Percentiles rank a stretch among this genome's conserved stretches.
These are phyloP conservation scores for Drosophila pseudotalamancana DNA, from an alignment of 2,888 invertebrate species.

Conservation along the genomic window DNA sequence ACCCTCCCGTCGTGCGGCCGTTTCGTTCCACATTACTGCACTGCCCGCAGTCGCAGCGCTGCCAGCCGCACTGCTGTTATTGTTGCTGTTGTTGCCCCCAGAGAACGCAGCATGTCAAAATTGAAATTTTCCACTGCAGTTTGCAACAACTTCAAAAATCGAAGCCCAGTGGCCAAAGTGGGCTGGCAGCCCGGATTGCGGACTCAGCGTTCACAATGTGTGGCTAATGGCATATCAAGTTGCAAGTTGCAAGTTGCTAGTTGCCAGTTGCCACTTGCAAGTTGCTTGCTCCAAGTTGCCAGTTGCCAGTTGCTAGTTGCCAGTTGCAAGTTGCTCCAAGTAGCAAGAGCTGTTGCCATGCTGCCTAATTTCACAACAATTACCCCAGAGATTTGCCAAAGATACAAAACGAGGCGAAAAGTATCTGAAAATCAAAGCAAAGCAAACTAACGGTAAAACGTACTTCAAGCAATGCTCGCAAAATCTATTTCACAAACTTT, in stretches of 20 bases:
- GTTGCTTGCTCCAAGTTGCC: constrained; percentile 30
- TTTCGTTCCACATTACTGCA: constrained; percentile 68
- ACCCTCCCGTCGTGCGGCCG: constrained; percentile 55
- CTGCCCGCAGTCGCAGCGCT: constrained; percentile 24
- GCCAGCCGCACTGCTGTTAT: constrained; percentile 15
- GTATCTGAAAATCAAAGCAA: neutral
- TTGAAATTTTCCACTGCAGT: constrained; percentile 76
- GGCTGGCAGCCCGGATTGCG: constrained; percentile 22
- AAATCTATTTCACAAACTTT: too few species aligned
- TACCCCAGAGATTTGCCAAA: constrained; percentile 32
- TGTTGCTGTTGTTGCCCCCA: constrained; percentile 41
- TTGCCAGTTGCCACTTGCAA: constrained; percentile 32
- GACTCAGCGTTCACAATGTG: constrained; percentile 42
- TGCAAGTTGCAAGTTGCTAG: constrained; percentile 34
- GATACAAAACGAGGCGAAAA: constrained; percentile 1
- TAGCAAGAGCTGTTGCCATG: constrained; percentile 31
- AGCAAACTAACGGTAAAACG: neutral
- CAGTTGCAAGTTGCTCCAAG: constrained; percentile 21
- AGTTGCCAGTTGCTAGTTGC: neutral
- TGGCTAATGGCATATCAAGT: constrained; percentile 60
- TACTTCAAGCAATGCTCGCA: too few species aligned
- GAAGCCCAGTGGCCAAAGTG: constrained; percentile 63
- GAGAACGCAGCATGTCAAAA: constrained; percentile 68
- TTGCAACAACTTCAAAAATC: constrained; percentile 63
- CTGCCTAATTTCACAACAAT: constrained; percentile 52